phyloP scores from a whole-genome alignment of 2,113 vertebrate genomes.

The Sminthopsis crassicaudata region DNA sequence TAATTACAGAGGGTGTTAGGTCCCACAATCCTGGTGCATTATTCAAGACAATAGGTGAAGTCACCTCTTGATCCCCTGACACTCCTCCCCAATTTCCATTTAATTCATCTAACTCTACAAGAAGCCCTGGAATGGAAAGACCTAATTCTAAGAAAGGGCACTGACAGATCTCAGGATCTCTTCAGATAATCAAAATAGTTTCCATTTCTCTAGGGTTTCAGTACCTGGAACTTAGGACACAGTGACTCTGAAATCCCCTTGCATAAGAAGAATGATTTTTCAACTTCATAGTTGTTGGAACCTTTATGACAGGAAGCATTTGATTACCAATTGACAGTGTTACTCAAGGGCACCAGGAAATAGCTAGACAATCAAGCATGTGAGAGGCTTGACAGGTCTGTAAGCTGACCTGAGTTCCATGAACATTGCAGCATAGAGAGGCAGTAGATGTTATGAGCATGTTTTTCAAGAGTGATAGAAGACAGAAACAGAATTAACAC shows the following conservation, averaged over 20 bases:
- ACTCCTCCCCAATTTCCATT: neutral
- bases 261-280: neutral
- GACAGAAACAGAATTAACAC: neutral
- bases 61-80: slow-evolving; percentile 4
- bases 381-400: neutral
- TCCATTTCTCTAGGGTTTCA: neutral
- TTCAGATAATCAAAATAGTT: neutral
- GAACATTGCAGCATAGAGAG: too few species aligned
- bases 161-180: neutral
- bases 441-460: too few species aligned
- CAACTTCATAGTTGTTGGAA: neutral
- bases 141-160: neutral
- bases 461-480: neutral
- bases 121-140: neutral
- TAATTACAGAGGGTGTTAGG: slow-evolving; percentile 48
- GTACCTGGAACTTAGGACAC: neutral
- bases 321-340: neutral
- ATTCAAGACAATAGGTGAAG: slow-evolving; percentile 50
- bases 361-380: neutral
- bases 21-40: neutral
- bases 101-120: neutral
- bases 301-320: neutral
- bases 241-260: neutral
- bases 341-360: neutral
- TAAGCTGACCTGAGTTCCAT: too few species aligned